Conservation (phyloP, 2,113 vertebrate genomes). For the Nicator chloris region DNA sequence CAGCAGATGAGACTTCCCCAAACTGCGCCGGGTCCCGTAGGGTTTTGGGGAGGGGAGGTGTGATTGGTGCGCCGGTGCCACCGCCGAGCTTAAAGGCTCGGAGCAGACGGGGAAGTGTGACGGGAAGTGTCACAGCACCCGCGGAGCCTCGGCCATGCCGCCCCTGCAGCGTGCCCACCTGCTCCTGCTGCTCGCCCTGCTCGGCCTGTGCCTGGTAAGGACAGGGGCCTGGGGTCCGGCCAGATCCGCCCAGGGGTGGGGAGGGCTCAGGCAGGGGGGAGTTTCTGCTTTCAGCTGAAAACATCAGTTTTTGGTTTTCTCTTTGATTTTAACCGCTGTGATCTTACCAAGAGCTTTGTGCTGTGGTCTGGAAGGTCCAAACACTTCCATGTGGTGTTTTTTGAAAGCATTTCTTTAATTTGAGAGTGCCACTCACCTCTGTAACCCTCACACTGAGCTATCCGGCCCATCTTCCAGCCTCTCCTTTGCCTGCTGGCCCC, state of each 20-base stretch:
- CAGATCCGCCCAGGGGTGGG: not conserved
- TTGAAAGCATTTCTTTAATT: fast-evolving
- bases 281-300: not conserved
- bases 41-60: not conserved
- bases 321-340: fast-evolving
- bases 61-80: not conserved
- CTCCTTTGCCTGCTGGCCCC: not conserved
- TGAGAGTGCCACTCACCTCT: fast-evolving
- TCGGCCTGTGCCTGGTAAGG: conserved; percentile 28
- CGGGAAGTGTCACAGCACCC: not conserved
- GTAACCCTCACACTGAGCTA: fast-evolving
- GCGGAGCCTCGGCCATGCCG: not conserved
- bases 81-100: fast-evolving
- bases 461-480: not conserved
- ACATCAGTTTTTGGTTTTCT: fast-evolving
- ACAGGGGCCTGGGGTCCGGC: fast-evolving
- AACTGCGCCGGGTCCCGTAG: fast-evolving
- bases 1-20: fast-evolving
- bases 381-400: fast-evolving
- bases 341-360: not conserved
- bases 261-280: not conserved
- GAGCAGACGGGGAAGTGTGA: not conserved
- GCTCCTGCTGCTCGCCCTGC: not conserved
- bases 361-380: not conserved
- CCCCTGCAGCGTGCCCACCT: not conserved